Conservation (phyloP, 2,797 vertebrate species). For the Macrochelys suwanniensis region DNA sequence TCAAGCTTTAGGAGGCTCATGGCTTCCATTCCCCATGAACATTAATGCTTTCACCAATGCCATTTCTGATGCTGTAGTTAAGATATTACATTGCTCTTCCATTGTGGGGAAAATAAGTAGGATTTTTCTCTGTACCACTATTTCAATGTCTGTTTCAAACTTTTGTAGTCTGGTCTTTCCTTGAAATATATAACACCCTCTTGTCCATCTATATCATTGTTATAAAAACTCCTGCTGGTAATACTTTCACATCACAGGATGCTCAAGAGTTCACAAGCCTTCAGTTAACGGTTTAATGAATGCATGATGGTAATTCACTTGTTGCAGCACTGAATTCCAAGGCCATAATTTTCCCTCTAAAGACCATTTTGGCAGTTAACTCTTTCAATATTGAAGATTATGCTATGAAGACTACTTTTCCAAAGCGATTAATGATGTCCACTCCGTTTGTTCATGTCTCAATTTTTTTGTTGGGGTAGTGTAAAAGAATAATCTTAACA, state of each 20-base stretch:
- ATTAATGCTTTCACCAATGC: background rate
- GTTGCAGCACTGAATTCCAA: background rate
- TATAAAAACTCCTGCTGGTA: background rate
- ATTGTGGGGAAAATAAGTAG: background rate
- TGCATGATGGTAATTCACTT: background rate
- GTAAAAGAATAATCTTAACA: no score
- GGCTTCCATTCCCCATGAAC: background rate
- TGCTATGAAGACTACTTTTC: constrained; percentile 12
- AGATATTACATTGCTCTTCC: background rate
- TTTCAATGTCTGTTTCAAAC: background rate
- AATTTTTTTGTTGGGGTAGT: background rate
- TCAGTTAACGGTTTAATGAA: background rate
- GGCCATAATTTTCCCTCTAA: background rate
- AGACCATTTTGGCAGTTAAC: constrained; percentile 2
- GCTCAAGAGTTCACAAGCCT: background rate
- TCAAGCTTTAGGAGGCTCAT: background rate
- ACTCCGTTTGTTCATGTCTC: background rate
- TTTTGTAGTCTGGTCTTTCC: background rate
- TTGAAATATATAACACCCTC: constrained; percentile 3
- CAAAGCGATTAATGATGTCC: constrained; percentile 3
- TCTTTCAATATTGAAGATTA: background rate
- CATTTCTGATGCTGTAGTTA: background rate
- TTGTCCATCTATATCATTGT: background rate
- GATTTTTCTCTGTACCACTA: background rate
- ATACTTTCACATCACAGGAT: background rate